Evolutionary conservation across 2,888 invertebrate species (phyloP).

Genomic region (Parnassius smintheus): DNA sequence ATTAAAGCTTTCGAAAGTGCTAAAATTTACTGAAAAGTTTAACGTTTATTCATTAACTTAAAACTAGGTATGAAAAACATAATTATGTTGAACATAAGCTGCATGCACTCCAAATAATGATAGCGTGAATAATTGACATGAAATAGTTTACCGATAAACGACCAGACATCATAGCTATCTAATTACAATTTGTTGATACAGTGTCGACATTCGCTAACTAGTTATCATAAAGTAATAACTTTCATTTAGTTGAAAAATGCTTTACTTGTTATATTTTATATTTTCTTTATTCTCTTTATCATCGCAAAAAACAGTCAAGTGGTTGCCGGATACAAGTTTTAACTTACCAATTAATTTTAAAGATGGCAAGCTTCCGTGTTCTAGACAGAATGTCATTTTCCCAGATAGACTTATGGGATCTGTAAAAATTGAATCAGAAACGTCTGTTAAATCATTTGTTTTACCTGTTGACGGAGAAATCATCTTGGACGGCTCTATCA

Average conservation of each 20-base stretch:
- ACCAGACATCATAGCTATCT: constrained; percentile 60
- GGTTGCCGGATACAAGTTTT: constrained; percentile 63
- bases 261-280: constrained; percentile 31
- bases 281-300: constrained; percentile 38
- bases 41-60: too few species aligned
- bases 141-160: constrained; percentile 52
- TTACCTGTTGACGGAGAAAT: constrained; percentile 68
- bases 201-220: constrained; percentile 47
- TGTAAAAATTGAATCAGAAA: constrained; percentile 47
- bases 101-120: constrained; percentile 1
- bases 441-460: constrained; percentile 50
- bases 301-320: constrained; percentile 53
- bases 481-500: constrained; percentile 52
- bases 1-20: too few species aligned
- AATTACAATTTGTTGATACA: constrained; percentile 50
- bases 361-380: constrained; percentile 61
- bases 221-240: constrained; percentile 35
- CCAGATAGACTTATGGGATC: constrained; percentile 52
- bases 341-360: constrained; percentile 60
- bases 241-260: constrained; percentile 30
- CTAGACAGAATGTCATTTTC: constrained; percentile 64
- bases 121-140: constrained; percentile 34
- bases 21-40: too few species aligned
- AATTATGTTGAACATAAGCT: neutral
- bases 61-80: constrained; percentile 11